phyloP scores from a whole-genome alignment of 2,797 vertebrate species.

The Pachyuromys duprasi region DNA sequence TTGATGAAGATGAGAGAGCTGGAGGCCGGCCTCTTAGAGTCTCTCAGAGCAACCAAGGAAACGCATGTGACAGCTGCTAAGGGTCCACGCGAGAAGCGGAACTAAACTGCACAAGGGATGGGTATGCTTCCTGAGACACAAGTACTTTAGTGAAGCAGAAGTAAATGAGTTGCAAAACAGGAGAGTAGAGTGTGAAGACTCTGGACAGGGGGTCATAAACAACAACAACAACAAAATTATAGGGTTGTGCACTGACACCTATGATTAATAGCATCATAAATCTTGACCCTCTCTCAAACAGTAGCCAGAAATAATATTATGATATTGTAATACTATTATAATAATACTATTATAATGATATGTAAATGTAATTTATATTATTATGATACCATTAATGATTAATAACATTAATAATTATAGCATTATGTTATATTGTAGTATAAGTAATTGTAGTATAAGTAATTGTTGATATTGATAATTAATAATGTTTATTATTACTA shows the following conservation, averaged over 20 bases:
- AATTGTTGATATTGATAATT: no score
- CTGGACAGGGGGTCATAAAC: neutral
- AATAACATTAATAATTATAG: no score
- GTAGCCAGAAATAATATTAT: neutral
- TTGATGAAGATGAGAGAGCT: neutral
- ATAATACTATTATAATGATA: no score
- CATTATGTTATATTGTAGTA: no score
- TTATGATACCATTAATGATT: no score
- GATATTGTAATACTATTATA: no score
- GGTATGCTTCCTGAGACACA: neutral
- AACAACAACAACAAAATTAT: neutral
- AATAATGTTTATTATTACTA: no score
- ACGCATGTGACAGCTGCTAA: neutral
- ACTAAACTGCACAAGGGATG: neutral
- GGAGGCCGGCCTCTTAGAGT: neutral
- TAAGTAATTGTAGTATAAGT: no score
- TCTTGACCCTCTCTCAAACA: neutral
- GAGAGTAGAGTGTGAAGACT: neutral
- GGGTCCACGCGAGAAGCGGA: accelerated
- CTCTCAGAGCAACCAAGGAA: neutral
- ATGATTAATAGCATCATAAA: neutral
- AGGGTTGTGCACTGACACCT: neutral
- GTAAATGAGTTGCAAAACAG: neutral
- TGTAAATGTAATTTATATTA: no score
- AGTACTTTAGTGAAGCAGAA: neutral